A percentile compares a stretch with the other conserved stretches of the same genome.
Evolutionary conservation across 1,140 invertebrate genomes (phyloP).

Genomic region (Thalassaphorura encarpata): DNA sequence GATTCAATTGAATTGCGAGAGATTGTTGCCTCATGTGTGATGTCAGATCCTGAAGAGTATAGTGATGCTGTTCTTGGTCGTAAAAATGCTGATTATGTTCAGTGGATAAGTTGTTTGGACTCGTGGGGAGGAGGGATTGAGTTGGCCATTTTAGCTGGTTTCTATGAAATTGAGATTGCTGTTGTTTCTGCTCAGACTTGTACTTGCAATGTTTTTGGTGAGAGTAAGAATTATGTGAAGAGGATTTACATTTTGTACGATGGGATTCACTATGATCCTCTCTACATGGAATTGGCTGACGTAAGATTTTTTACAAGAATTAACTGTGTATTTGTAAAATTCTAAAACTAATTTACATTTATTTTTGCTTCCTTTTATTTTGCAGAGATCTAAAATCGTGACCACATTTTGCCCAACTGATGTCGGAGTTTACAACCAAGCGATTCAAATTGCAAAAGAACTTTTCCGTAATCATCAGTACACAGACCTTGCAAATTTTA

Average conservation of each 20-base stretch:
- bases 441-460: conserved; percentile 71
- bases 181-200: conserved; percentile 84
- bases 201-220: conserved; percentile 85
- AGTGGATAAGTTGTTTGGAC: conserved; percentile 69
- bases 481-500: conserved; percentile 80
- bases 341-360: not conserved
- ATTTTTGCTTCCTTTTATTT: conserved; percentile 25
- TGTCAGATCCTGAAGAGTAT: conserved; percentile 62
- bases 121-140: conserved; percentile 96
- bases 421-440: conserved; percentile 58
- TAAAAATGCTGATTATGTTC: conserved; percentile 73
- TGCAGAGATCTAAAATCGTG: conserved; percentile 53
- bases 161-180: conserved; percentile 84
- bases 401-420: conserved; percentile 73
- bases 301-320: conserved; percentile 36
- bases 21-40: conserved; percentile 73
- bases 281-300: conserved; percentile 66
- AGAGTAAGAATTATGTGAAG: conserved; percentile 73
- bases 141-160: conserved; percentile 73
- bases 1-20: conserved; percentile 70
- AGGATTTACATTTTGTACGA: conserved; percentile 87
- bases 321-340: not conserved
- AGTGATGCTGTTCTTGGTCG: conserved; percentile 78
- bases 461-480: conserved; percentile 77
- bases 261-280: conserved; percentile 86